Base-by-base conservation (phyloP, 2,797 vertebrate species). In the Pyrocephalus nanus region DNA sequence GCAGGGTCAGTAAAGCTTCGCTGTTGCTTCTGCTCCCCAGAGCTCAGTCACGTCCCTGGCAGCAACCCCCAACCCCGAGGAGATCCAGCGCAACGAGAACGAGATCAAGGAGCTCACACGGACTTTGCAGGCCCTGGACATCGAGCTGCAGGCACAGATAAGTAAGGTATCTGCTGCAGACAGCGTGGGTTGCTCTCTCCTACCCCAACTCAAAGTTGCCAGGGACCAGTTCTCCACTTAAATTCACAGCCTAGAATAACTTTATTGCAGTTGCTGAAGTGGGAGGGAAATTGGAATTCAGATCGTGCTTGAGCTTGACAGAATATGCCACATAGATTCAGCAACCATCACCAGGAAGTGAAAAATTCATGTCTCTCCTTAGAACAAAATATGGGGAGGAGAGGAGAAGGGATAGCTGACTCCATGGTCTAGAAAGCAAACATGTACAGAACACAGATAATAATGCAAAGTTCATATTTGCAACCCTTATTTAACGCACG, bases 101-200 rank as follows among this genome's bases (percentile, higher is more conserved):
- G 98, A 99, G 97, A 96, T 99, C 95, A 97, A 79, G 43, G 98
- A 99, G 66, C 97, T 99, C n/a, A 98, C 97, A 43, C 98, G 99
- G 32, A 99, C 98, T 5, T 84, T 99, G 69, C 99, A 99, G 95
- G 97, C 98, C 71, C 98, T 99, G 97, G 99, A 99, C 97, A 99
- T 99, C 7, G 99, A 99, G 93, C 97, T 99, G 76, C 99, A 99
- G 97, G 98, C 99, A 20, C 99, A 99, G 88, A 96, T 98, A 90
- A 99, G 98, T 96, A 99, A 98, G 98, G 99, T 99, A 77, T n/a
- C 75, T 54, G 14, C 11, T 34, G 23, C 17, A 82, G 76, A 47
- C 43, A 60, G 10, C 61, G 54, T 40, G 40, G 57, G n/a, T 66
- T 29, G 27, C 32, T 69, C 75, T 30, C 53, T 51, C 53, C 43